Conservation (phyloP, 2,888 invertebrate genomes). For the Ferrisia virgata region DNA sequence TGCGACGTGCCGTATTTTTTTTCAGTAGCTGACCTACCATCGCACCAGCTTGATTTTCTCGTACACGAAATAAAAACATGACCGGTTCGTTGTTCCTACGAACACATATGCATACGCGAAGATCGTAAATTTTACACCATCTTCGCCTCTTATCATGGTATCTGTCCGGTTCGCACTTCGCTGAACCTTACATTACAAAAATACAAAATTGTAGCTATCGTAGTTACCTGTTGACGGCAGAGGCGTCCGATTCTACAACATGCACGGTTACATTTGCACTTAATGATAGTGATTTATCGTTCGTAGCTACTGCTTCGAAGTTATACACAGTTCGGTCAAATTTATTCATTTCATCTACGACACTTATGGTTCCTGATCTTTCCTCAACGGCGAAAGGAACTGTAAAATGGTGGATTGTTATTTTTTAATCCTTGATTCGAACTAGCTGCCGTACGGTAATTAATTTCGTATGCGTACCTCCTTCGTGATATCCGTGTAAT, state of each 20-base stretch:
- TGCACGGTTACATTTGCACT: constrained; percentile 81
- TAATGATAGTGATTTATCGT: constrained; percentile 64
- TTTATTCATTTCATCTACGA: constrained; percentile 70
- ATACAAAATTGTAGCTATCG: constrained; percentile 49
- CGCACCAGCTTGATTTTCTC: constrained; percentile 71
- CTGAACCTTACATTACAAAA: too few relatives aligned
- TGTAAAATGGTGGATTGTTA: constrained; percentile 53
- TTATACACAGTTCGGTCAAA: constrained; percentile 68
- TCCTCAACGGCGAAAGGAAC: constrained; percentile 92
- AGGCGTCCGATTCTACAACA: constrained; percentile 72
- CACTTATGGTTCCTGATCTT: constrained; percentile 80
- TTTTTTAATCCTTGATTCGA: not conserved
- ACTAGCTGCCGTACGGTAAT: not conserved
- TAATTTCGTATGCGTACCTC: constrained; percentile 67
- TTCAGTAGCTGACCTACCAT: constrained; percentile 65
- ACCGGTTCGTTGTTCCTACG: constrained; percentile 57
- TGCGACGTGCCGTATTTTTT: not conserved
- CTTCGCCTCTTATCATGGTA: not conserved
- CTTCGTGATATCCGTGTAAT: constrained; percentile 77
- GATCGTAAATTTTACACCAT: not conserved
- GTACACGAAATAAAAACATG: constrained; percentile 70
- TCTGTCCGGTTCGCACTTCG: too few relatives aligned
- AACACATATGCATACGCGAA: not conserved
- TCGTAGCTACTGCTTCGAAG: constrained; percentile 78
- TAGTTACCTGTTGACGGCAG: constrained; percentile 65